Conservation (phyloP, 2,113 vertebrate species). For the Neotragus moschatus region DNA sequence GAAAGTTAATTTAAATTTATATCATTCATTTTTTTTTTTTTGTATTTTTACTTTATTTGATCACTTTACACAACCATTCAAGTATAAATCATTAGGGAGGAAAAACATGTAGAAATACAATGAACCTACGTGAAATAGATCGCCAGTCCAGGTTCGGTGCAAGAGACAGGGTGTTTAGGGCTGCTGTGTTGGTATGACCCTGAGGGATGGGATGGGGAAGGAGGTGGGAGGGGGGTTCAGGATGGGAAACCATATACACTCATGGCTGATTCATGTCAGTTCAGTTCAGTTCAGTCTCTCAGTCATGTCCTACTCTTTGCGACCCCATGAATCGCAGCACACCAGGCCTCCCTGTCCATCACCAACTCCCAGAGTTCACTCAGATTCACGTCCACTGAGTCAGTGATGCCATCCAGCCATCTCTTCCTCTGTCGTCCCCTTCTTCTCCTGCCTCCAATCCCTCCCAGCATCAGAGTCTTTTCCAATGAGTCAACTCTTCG, state of each 20-base stretch:
- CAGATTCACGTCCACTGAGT: too few species aligned
- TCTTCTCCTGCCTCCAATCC: too few species aligned
- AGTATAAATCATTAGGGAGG: not conserved
- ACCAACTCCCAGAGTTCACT: too few species aligned
- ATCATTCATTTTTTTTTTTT: not conserved
- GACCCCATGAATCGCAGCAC: too few species aligned
- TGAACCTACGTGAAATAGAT: not conserved
- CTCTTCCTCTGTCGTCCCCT: too few species aligned
- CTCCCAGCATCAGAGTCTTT: too few species aligned
- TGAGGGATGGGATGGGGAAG: not conserved
- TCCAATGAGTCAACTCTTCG: too few species aligned
- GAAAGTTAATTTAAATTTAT: not conserved
- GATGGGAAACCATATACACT: not conserved
- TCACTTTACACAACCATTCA: not conserved
- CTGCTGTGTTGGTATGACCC: not conserved
- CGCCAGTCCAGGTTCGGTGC: fast-evolving
- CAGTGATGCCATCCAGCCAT: too few species aligned
- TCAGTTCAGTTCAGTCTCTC: too few species aligned
- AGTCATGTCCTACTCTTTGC: too few species aligned
- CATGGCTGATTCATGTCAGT: not conserved
- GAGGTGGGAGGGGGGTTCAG: not conserved
- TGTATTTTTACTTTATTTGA: not conserved
- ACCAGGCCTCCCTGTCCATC: too few species aligned
- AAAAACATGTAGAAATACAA: not conserved
- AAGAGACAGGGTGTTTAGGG: not conserved